Base-by-base conservation (phyloP, 2,113 vertebrate genomes). In the Campylomormyrus tamandua region DNA sequence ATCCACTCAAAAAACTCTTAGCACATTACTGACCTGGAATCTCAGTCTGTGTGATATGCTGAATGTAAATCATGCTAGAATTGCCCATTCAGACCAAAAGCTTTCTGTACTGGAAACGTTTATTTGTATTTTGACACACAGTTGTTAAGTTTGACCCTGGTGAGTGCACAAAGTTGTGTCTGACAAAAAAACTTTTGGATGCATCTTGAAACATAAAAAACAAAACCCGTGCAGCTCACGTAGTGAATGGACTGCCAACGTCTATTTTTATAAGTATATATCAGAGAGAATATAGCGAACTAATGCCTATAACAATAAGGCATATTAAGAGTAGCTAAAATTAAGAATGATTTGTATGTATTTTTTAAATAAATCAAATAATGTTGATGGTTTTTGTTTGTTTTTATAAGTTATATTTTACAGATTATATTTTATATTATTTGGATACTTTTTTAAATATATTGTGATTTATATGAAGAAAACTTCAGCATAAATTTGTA, bases 271-370 rank as follows among this genome's bases (percentile, higher is more conserved):
- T n/a, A 21, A 21, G 77, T 83, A 1, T 2, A 21, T 83, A 83
- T 45, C 19, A 42, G 15, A 83, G 15, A 42, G 39, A 24, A 45
- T 45, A 42, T 45, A 42, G 1, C 15, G 1, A 31, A 66, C 10
- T 66, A 66, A 66, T 4, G 35, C 35, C 1, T 42, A 39, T 17
- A 17, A 77, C 35, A 39, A 7, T 15, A 17, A 39, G 35, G 3
- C 11, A 74, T 13, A 35, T 74, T 11, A 35, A 74, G 3, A 39
- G 70, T 94, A 95, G 95, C 93, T 95, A 95, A 92, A 94, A 95
- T 70, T 31, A 70, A 31, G 27, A 27, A 70, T 70, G 62, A 31
- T 70, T 13, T 13, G 9, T 13, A 31, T 70, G 62, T 13, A 70
- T 31, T 70, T 70, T 4, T 70, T 70, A 70, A 27, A 70, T 13